A percentile compares a stretch with the other conserved stretches of the same genome.
These are phyloP conservation scores for Ophion ellenae DNA, from an alignment of 2,888 invertebrate species.

Conservation along the genomic window DNA sequence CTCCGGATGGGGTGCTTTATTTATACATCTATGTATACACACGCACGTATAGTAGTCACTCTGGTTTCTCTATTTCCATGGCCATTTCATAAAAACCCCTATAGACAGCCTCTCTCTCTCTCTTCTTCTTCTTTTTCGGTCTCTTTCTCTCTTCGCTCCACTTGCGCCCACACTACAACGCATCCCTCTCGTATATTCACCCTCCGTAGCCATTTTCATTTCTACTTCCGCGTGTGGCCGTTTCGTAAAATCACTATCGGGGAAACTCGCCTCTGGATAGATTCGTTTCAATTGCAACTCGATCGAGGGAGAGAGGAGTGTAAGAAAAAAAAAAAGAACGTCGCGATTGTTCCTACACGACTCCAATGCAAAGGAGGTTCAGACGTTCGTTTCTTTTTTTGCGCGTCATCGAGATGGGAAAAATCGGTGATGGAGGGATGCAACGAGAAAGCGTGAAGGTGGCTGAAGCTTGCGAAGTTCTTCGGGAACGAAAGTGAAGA, in stretches of 20 bases:
- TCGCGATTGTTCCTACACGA: background rate
- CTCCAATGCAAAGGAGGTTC: conserved; percentile 9
- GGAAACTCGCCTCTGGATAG: background rate
- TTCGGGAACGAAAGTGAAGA: conserved; percentile 20
- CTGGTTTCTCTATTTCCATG: conserved; percentile 43
- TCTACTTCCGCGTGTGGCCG: conserved; percentile 23
- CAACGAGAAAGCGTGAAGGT: conserved; percentile 45
- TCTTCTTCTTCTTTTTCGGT: conserved; percentile 16
- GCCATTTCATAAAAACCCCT: conserved; percentile 51
- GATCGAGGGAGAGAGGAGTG: background rate
- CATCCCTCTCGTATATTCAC: conserved; percentile 34
- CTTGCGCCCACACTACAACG: background rate
- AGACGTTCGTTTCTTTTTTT: conserved; percentile 8
- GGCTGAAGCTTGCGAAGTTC: conserved; percentile 56
- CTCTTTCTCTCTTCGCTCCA: background rate
- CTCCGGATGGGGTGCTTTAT: conserved; percentile 57
- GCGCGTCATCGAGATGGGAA: conserved; percentile 32
- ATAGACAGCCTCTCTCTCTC: conserved; percentile 37
- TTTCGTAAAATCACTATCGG: conserved; percentile 9
- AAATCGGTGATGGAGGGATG: conserved; percentile 36
- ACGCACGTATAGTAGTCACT: conserved; percentile 2
- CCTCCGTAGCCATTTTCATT: conserved; percentile 33
- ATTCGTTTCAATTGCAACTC: conserved; percentile 19
- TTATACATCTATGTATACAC: conserved; percentile 17
- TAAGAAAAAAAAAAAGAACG: background rate